Percentiles rank a stretch among this genome's conserved stretches.
Conservation (phyloP, 2,797 vertebrate genomes). For the Esox masquinongy region DNA sequence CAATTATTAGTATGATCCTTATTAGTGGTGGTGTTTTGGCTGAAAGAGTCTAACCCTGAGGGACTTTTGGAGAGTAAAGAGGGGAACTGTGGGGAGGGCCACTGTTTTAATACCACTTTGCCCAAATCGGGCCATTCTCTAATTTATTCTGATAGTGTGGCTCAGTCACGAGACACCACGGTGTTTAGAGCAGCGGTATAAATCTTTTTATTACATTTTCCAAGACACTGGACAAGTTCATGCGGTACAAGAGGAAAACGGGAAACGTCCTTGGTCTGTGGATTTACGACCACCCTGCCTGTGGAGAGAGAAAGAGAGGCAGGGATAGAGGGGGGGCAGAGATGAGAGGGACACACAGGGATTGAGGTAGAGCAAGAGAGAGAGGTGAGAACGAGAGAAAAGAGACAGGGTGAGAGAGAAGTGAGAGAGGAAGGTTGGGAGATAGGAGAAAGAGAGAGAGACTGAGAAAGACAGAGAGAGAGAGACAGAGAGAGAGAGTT, state of each 20-base stretch:
- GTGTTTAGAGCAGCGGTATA: constrained; percentile 72
- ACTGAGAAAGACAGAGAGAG: constrained; percentile 1
- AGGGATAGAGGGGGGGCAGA: too few species aligned
- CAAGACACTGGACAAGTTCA: constrained; percentile 76
- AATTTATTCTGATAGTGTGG: constrained; percentile 53
- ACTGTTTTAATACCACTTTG: constrained; percentile 62
- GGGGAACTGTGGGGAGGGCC: constrained; percentile 19
- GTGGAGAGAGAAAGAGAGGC: constrained; percentile 48
- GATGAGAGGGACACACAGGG: too few species aligned
- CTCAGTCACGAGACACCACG: constrained; percentile 26
- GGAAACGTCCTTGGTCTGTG: constrained; percentile 71
- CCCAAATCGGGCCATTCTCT: constrained; percentile 50
- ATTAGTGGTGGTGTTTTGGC: neutral
- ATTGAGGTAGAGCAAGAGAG: constrained; percentile 10
- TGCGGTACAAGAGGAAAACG: constrained; percentile 68
- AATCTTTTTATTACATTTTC: constrained; percentile 82
- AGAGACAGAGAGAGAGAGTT: constrained; percentile 40
- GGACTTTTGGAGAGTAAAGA: neutral
- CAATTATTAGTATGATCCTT: neutral
- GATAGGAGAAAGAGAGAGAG: too few species aligned
- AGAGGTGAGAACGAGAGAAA: constrained; percentile 42
- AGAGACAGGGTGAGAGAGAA: too few species aligned
- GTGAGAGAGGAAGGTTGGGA: too few species aligned
- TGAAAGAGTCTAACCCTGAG: neutral
- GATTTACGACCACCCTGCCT: constrained; percentile 66